Evolutionary conservation across 92 coral and sea anemone species (phyloP), one percentile per base, ranked within the genome.

Genomic region (Porites lobata): DNA sequence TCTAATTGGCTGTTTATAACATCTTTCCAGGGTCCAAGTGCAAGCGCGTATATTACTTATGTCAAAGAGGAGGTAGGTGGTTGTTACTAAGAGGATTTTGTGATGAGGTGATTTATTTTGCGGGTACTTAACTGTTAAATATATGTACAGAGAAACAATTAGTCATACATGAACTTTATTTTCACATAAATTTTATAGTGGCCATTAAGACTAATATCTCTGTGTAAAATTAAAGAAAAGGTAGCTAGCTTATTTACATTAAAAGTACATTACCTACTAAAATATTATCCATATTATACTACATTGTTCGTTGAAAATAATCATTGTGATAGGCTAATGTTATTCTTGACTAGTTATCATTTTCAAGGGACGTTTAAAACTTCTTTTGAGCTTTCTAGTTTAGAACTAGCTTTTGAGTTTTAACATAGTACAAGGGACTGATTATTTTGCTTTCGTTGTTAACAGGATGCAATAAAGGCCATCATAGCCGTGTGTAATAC

Each of bases 41-140:
- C 99, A 15, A 96, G 99, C 90, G 99, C 99, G 1, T 97, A 97
- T 77, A 97, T 97, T 52, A 97, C 99, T 22, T 97, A 92, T 78
- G 92, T 86, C 81, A 94, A 90, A 82, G 98, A 95, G 50, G 99
- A 97, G 98, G 99, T 93, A 47, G 65, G 78, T 26, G 12, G 62
- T 57, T 12, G 66, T 12, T 75, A 32, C 54, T 21, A 7, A 18
- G 14, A 53, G 7, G 47, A 17, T 17, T n/a, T 65, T 26, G 71
- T 26, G 8, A 38, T 38, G 47, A 38, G 6, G 47, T 38, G 47
- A 38, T 38, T 38, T 38, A 38, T 38, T 38, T 38, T 38, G 47
- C 47, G 4, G 47, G 47, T 38, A 4, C 47, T 4, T 4, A 38
- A 38, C 47, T 38, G 47, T 38, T 38, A 38, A 38, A 38, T 38